Evolutionary conservation across 2,797 vertebrate species (phyloP), one percentile per base, ranked within the genome.

Genomic region (Xerus rutilus): DNA sequence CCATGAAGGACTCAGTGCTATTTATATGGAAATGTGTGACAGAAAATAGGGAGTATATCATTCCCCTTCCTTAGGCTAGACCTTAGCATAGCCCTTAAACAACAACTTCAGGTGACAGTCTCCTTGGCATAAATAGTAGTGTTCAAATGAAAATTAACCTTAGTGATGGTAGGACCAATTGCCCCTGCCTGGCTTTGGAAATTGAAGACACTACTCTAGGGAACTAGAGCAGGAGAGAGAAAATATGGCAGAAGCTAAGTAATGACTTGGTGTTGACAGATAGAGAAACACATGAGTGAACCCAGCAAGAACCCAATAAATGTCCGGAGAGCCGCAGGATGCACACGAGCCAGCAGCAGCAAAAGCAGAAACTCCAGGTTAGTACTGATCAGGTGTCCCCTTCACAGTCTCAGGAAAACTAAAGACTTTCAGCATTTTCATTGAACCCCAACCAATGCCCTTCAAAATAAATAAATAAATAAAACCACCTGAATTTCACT

Each of bases 381-480:
- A 39, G 59, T 52, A 21, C 23, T 45, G 59, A 35, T 81, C 12
- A 20, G 25, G 28, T 54, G 6, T 74, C 3, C 8, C 43, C 64
- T 84, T 90, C 39, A 59, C 7, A 72, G 39, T 54, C 25, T 84
- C 86, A 93, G 28, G 17, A 88, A 81, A 89, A 92, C 49, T 9
- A 62, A 30, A 1, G 25, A 23, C 62, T 94, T 95, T 35, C 5
- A 52, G 76, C n/a, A 95, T 91, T 92, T 85, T 77, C 86, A 77
- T n/a, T 93, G 78, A 69, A 30, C n/a, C 30, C 8, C 39, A 72
- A 49, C 30, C 13, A 74, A 81, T 70, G 81, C 43, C 52, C 39
- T 93, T 67, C 52, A 52, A 79, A 25, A 67, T 30, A 89, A 74
- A 83, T 39, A 39, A 39, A 39, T 39, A 69, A 89, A 9, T 20